Percentiles rank a stretch among this genome's conserved stretches.
Evolutionary conservation across 1,140 invertebrate species (phyloP).

Genomic region (Batillaria attramentaria): DNA sequence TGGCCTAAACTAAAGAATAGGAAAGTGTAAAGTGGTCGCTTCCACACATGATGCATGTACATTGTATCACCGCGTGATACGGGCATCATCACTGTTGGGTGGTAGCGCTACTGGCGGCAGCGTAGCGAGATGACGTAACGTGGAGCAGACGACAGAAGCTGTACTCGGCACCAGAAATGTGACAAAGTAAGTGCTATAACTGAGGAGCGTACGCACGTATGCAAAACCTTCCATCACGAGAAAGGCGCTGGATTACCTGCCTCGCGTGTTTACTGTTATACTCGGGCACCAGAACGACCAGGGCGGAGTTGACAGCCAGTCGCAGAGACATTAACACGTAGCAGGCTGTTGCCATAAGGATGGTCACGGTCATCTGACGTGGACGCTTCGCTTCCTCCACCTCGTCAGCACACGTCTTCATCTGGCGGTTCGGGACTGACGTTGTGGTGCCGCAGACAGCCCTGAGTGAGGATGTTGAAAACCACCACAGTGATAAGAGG

Average conservation of each 20-base stretch:
- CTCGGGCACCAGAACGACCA: neutral
- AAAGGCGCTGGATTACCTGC: neutral
- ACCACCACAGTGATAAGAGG: neutral
- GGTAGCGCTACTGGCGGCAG: too few species aligned
- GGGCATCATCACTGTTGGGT: too few species aligned
- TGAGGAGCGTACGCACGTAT: neutral
- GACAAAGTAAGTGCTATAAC: neutral
- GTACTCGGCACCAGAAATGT: neutral
- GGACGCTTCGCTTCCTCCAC: too few species aligned
- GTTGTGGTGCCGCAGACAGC: neutral
- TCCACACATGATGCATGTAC: too few species aligned
- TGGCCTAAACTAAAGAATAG: too few species aligned
- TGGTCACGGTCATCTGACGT: slow-evolving; percentile 10
- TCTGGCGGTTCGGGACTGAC: neutral
- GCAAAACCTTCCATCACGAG: neutral
- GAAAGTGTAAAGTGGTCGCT: too few species aligned
- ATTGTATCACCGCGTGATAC: too few species aligned
- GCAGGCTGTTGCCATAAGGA: neutral
- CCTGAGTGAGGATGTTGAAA: neutral
- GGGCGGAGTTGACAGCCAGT: neutral
- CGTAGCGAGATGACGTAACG: too few species aligned
- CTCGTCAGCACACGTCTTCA: too few species aligned
- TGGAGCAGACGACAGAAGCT: too few species aligned
- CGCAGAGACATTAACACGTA: neutral
- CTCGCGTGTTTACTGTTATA: neutral